Evolutionary conservation across 2,113 vertebrate genomes (phyloP), one percentile per base, ranked within the genome.

Genomic region (Machaerirhynchus nigripectus): DNA sequence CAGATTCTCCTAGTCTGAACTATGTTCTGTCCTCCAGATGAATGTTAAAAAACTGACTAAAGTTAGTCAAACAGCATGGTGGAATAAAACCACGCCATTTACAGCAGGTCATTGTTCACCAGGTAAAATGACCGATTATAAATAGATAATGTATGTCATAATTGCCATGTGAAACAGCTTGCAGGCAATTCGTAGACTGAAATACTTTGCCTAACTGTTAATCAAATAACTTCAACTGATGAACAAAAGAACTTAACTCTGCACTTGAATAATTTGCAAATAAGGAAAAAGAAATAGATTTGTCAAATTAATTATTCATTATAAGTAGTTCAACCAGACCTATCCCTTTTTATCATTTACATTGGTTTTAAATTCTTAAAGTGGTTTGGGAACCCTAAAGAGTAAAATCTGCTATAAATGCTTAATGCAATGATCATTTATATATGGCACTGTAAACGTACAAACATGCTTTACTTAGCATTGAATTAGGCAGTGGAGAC

Each of bases 281-380:
- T 86, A 97, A 68, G 63, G 92, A 93, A 88, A 94, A 96, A 95
- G 85, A 91, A 94, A 96, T 78, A 95, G 79, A 96, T 96, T 97
- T 97, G 95, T 96, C 93, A 93, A 78, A 96, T 96, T 63, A 96
- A 92, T 96, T 94, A 96, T 94, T 97, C 93, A 95, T 91, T 71
- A 30, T 59, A 94, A 92, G 68, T 71, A 96, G 50, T 94, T 90
- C 71, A 78, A 92, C 60, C 47, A 95, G 82, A 94, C 78, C 64
- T 91, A 86, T 92, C 60, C 59, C 28, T 88, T 96, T 97, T 95
- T 94, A 95, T 93, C 92, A 96, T 94, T 93, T 86, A 95, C 92
- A 93, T 92, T 88, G 63, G 87, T 75, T 93, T 95, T 96, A 92
- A 92, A 96, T 96, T 93, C 96, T 94, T 97, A 95, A 96, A 96